These are phyloP conservation scores for Polia nebulosa DNA, from an alignment of 2,888 invertebrate genomes.

Conservation along the genomic window DNA sequence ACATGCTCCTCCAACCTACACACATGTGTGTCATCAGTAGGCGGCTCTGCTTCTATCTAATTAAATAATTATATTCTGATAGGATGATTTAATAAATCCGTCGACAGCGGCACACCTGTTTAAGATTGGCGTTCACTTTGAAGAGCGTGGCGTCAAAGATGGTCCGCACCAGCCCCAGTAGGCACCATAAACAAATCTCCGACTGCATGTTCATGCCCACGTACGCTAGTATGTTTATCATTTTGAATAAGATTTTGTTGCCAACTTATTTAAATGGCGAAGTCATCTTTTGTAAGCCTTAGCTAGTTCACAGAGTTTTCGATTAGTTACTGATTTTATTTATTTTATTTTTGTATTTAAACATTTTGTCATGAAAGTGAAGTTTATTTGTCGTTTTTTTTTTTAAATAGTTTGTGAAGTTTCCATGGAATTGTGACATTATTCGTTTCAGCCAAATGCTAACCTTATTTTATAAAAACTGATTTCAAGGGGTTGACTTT, in stretches of 20 bases:
- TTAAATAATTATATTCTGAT: conserved; percentile 53
- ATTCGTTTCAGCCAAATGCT: conserved; percentile 24
- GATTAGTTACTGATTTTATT: conserved; percentile 29
- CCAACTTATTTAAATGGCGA: conserved; percentile 28
- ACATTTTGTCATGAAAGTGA: conserved; percentile 39
- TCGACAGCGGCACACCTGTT: conserved; percentile 80
- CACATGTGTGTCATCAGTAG: conserved; percentile 27
- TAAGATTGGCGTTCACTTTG: conserved; percentile 89
- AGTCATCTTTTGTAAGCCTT: conserved; percentile 45
- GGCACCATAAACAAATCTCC: conserved; percentile 89
- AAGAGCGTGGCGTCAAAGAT: conserved; percentile 90
- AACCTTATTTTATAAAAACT: conserved; percentile 20
- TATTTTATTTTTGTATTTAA: conserved; percentile 34
- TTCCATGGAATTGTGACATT: not conserved
- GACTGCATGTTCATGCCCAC: conserved; percentile 88
- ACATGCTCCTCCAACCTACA: not conserved
- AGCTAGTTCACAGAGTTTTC: conserved; percentile 1
- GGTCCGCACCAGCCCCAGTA: conserved; percentile 88
- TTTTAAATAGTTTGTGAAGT: not conserved
- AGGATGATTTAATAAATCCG: conserved; percentile 53
- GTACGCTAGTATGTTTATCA: conserved; percentile 85
- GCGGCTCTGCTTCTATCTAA: conserved; percentile 34
- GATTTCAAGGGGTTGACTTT: not conserved
- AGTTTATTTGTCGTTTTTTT: conserved; percentile 29
- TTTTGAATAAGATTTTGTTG: conserved; percentile 61